These are phyloP conservation scores for Bombus cullumanus DNA, from an alignment of 1,140 invertebrate species.

Conservation along the genomic window DNA sequence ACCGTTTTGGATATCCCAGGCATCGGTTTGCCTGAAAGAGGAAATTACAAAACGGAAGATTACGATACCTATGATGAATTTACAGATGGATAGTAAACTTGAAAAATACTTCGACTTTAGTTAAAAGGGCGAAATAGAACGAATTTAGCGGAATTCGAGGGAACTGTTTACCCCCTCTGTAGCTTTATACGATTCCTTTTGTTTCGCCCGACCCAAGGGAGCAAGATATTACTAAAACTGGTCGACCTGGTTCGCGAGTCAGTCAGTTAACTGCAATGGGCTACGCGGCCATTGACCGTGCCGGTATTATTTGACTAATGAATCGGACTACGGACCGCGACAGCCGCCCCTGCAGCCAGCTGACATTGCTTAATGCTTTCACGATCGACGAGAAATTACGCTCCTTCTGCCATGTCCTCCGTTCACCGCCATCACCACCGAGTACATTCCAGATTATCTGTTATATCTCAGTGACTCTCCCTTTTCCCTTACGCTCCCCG, in stretches of 20 bases:
- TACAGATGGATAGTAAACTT: too few species aligned
- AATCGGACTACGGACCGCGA: slow-evolving; percentile 50
- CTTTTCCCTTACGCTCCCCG: background rate
- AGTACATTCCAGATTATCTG: slow-evolving; percentile 31
- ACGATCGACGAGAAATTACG: slow-evolving; percentile 58
- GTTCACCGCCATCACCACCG: background rate
- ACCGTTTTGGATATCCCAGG: too few species aligned
- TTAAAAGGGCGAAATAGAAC: too few species aligned
- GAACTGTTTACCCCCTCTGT: too few species aligned
- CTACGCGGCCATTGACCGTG: slow-evolving; percentile 55
- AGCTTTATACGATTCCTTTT: too few species aligned
- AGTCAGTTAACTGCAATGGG: slow-evolving; percentile 37
- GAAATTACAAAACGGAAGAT: too few species aligned
- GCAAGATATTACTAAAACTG: slow-evolving; percentile 45
- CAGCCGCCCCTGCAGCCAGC: slow-evolving; percentile 46
- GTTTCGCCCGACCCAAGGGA: background rate
- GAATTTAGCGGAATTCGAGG: too few species aligned
- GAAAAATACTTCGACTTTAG: too few species aligned
- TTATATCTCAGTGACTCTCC: slow-evolving; percentile 25
- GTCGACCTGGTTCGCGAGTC: slow-evolving; percentile 53
- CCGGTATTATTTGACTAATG: slow-evolving; percentile 65
- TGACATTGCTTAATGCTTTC: slow-evolving; percentile 63
- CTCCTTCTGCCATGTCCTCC: slow-evolving; percentile 24
- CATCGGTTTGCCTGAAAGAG: too few species aligned
- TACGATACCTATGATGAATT: too few species aligned